Conservation (phyloP, 2,888 invertebrate genomes). For the Acronicta psi region DNA sequence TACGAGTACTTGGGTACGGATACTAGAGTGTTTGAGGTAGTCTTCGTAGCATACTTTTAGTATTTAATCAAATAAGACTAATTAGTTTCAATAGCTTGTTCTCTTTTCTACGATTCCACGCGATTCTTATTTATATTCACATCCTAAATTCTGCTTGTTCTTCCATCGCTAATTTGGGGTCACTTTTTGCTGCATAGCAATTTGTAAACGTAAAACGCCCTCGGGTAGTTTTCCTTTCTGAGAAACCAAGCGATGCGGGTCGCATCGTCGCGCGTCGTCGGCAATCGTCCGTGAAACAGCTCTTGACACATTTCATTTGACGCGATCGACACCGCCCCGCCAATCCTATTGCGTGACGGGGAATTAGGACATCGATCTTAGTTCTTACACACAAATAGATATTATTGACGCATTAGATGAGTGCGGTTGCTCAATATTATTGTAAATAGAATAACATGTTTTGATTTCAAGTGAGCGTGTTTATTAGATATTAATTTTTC, state of each 20-base stretch:
- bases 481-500: constrained; percentile 32
- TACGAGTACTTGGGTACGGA: too few species aligned
- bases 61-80: too few species aligned
- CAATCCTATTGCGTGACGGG: constrained; percentile 68
- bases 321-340: constrained; percentile 64
- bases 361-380: constrained; percentile 70
- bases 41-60: too few species aligned
- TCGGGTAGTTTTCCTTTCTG: constrained; percentile 59
- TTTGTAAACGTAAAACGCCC: constrained; percentile 53
- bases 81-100: too few species aligned
- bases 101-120: too few species aligned
- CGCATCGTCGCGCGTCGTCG: constrained; percentile 58
- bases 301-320: constrained; percentile 85
- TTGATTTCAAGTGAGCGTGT: constrained; percentile 28
- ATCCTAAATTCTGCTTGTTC: too few species aligned
- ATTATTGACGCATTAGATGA: constrained; percentile 48
- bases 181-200: constrained; percentile 48
- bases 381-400: constrained; percentile 65
- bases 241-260: constrained; percentile 53
- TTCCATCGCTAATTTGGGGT: constrained; percentile 24
- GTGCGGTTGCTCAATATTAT: constrained; percentile 25
- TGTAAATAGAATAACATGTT: constrained; percentile 30
- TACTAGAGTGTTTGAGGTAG: too few species aligned
- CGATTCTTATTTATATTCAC: too few species aligned
- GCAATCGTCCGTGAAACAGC: constrained; percentile 85